Percentiles rank a stretch among this genome's conserved stretches.
phyloP scores from a whole-genome alignment of 1,140 invertebrate species.

The Temnothorax longispinosus region DNA sequence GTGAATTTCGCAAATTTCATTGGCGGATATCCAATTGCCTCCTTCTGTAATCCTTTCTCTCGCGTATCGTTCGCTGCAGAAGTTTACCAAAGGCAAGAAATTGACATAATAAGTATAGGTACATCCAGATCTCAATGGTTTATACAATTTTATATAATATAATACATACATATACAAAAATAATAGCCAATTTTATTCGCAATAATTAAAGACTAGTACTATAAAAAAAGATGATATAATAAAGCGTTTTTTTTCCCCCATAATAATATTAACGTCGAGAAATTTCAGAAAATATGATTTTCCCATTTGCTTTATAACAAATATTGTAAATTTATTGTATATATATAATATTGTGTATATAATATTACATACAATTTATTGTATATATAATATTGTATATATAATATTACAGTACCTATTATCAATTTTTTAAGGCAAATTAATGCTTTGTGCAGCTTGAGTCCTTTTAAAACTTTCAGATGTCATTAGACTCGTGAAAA shows the following conservation, averaged over 20 bases:
- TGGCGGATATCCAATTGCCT: constrained; percentile 29
- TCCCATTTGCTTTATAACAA: neutral
- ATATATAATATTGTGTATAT: too few species aligned
- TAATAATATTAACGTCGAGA: neutral
- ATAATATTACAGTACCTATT: neutral
- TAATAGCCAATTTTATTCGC: neutral
- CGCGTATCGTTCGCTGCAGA: neutral
- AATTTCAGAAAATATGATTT: neutral
- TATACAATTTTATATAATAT: neutral
- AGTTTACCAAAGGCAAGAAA: neutral
- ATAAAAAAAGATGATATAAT: neutral
- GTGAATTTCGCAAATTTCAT: constrained; percentile 34
- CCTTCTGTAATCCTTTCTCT: neutral
- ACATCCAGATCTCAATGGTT: neutral
- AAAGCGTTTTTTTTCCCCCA: neutral
- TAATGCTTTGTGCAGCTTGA: neutral
- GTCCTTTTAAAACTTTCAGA: neutral
- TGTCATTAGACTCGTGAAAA: too few species aligned
- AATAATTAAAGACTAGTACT: neutral
- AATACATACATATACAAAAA: neutral
- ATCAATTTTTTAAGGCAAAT: neutral
- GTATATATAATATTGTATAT: neutral
- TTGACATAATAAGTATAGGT: neutral
- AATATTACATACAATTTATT: neutral
- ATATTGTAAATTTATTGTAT: neutral